Conservation (phyloP, 2,797 vertebrate species). For the Peromyscus nudipes region DNA sequence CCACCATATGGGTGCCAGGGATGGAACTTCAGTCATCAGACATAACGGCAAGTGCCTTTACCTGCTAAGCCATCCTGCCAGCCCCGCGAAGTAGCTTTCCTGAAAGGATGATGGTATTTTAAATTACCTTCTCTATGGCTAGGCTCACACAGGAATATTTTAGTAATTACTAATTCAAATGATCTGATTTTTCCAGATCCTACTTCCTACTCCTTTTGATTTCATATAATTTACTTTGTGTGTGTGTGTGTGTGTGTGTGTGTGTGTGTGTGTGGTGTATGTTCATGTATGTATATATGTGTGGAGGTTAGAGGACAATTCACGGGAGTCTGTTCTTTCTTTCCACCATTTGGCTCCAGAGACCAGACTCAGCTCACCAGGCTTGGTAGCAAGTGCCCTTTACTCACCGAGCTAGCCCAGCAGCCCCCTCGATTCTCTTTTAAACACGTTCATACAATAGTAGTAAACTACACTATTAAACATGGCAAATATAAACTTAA, state of each 20-base stretch:
- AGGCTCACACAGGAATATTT: slow-evolving; percentile 7
- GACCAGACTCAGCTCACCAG: not conserved
- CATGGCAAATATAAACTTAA: slow-evolving; percentile 42
- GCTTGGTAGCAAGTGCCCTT: not conserved
- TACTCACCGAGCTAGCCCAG: not conserved
- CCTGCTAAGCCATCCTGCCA: not conserved
- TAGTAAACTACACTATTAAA: slow-evolving; percentile 7
- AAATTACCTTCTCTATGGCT: not conserved
- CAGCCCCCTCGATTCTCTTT: not conserved
- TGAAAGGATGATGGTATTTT: slow-evolving; percentile 53
- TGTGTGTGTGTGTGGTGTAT: not conserved
- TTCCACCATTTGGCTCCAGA: not conserved
- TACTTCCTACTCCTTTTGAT: not conserved
- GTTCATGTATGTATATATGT: too few species aligned
- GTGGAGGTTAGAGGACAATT: not conserved
- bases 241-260: not conserved
- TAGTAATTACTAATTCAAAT: slow-evolving; percentile 45
- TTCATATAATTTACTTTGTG: not conserved
- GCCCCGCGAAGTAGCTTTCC: not conserved
- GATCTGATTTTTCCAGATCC: slow-evolving; percentile 35
- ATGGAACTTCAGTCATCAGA: not conserved
- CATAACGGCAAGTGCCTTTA: not conserved
- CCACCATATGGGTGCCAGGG: not conserved
- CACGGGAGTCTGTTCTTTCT: not conserved
- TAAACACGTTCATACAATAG: not conserved